Conservation (phyloP, 2,113 vertebrate species). For the Anoura caudifer region DNA sequence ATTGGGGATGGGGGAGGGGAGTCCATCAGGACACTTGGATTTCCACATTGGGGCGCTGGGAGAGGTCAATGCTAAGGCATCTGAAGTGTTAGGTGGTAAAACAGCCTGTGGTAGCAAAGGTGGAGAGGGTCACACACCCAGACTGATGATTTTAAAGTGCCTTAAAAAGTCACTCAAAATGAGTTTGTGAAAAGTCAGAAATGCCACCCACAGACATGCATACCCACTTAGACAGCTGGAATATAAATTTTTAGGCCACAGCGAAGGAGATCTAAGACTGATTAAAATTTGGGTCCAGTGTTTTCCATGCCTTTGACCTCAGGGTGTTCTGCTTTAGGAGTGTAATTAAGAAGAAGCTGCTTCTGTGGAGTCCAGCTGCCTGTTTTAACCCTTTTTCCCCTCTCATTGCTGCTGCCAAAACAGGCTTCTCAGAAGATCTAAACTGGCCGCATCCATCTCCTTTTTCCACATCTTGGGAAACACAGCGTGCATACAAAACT, state of each 20-base stretch:
- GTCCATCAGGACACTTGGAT: accelerated
- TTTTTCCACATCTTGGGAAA: not conserved
- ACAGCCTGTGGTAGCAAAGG: accelerated
- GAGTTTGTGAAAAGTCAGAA: not conserved
- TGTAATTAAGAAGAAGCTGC: not conserved
- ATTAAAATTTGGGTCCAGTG: not conserved
- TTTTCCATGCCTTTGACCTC: not conserved
- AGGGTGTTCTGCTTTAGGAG: not conserved
- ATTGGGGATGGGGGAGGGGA: accelerated
- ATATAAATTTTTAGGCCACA: not conserved
- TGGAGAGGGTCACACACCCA: not conserved
- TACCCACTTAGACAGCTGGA: not conserved
- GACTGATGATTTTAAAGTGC: not conserved
- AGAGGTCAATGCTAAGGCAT: accelerated
- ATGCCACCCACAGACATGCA: not conserved
- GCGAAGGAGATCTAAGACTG: not conserved
- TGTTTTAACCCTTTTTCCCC: not conserved
- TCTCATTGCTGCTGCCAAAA: not conserved
- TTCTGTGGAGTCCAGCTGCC: not conserved
- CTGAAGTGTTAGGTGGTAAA: not conserved
- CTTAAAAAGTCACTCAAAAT: not conserved
- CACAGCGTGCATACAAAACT: not conserved
- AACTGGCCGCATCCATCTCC: not conserved
- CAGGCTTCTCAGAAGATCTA: accelerated
- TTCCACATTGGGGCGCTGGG: not conserved